Conservation (phyloP, 1,140 invertebrate genomes). For the Pseudomyrmex flavicornis region DNA sequence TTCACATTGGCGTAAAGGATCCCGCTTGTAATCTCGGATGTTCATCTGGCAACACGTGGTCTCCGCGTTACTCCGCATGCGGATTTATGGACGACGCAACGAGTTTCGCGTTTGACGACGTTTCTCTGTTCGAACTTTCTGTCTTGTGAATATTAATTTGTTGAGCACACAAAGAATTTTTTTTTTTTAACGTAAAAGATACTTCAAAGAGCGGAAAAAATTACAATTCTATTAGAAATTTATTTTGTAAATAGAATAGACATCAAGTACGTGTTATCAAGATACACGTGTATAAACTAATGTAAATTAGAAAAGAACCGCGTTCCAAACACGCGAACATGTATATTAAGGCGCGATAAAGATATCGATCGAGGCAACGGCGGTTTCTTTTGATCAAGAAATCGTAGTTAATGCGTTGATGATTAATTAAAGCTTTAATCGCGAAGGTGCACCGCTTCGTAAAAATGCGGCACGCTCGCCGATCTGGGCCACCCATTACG, state of each 20-base stretch:
- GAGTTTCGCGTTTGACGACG: conserved; percentile 27
- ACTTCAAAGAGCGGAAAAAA: no score
- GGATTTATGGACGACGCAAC: conserved; percentile 34
- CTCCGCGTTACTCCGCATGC: conserved; percentile 53
- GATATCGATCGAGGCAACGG: conserved; percentile 49
- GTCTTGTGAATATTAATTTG: background rate
- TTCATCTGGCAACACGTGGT: conserved; percentile 66
- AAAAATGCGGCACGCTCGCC: conserved; percentile 36
- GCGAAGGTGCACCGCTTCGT: conserved; percentile 27
- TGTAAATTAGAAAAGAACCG: conserved; percentile 27
- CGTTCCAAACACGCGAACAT: conserved; percentile 7
- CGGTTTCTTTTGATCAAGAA: conserved; percentile 44
- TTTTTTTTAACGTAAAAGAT: background rate
- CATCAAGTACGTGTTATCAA: conserved; percentile 1
- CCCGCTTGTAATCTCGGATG: conserved; percentile 62
- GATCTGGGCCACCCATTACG: conserved; percentile 51
- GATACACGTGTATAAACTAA: background rate
- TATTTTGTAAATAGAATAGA: conserved; percentile 18
- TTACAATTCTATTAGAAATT: background rate
- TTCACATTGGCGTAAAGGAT: conserved; percentile 65
- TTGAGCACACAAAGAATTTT: background rate
- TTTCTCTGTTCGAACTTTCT: conserved; percentile 1
- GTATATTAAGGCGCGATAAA: conserved; percentile 3
- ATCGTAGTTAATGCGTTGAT: conserved; percentile 41
- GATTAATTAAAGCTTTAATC: conserved; percentile 51